Conservation (phyloP, 1,140 invertebrate species). For the Laodelphax striatellus region DNA sequence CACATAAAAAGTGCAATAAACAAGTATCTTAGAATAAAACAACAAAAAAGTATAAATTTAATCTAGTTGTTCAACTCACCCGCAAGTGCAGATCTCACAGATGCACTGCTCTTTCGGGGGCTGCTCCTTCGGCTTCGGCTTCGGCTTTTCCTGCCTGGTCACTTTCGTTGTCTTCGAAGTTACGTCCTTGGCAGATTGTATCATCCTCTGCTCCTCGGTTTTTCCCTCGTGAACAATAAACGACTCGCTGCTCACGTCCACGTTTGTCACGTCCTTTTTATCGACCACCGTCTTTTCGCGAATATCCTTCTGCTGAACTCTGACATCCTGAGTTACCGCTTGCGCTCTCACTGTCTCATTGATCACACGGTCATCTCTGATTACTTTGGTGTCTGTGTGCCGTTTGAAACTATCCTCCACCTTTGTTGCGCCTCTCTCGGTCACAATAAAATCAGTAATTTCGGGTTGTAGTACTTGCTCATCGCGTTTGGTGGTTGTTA, state of each 20-base stretch:
- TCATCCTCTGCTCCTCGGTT: not conserved
- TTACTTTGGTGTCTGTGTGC: not conserved
- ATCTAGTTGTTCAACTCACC: slow-evolving; percentile 47
- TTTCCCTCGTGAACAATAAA: not conserved
- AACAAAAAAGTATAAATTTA: too few species aligned
- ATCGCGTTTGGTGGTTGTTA: not conserved
- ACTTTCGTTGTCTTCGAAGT: not conserved
- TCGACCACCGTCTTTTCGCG: not conserved
- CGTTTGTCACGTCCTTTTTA: not conserved
- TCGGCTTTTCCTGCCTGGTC: slow-evolving; percentile 5
- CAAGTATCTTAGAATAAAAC: too few species aligned
- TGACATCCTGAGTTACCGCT: not conserved
- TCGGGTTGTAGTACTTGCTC: not conserved
- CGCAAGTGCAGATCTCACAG: slow-evolving; percentile 81
- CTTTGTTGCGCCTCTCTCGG: not conserved
- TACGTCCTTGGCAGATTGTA: not conserved
- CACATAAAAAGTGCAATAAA: too few species aligned
- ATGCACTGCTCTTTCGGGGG: slow-evolving; percentile 66
- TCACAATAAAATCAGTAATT: not conserved
- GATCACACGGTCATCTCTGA: not conserved
- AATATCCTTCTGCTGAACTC: not conserved
- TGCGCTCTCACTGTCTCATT: not conserved
- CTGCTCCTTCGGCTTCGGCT: not conserved
- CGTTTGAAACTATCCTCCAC: not conserved
- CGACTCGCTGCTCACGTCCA: not conserved